Evolutionary conservation across 1,140 invertebrate genomes (phyloP).

Genomic region (Nomia melanderi): DNA sequence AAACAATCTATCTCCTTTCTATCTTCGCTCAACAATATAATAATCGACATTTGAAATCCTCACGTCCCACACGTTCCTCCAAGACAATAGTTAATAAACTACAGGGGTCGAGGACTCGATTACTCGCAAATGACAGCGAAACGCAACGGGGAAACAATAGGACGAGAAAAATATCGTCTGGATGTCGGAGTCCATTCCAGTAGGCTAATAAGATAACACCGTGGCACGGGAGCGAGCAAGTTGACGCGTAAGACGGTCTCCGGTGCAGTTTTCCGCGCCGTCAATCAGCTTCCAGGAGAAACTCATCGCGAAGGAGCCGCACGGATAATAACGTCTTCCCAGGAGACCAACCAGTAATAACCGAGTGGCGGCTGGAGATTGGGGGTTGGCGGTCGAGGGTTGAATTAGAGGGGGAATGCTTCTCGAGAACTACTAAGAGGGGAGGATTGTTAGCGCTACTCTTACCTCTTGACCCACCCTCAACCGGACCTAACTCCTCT

Average conservation of each 20-base stretch:
- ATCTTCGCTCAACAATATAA: too few species aligned
- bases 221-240: constrained; percentile 13
- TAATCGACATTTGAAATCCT: too few species aligned
- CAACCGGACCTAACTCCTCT: neutral
- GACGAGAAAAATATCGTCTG: neutral
- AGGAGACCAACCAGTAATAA: constrained; percentile 66
- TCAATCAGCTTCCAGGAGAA: constrained; percentile 63
- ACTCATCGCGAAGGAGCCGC: constrained; percentile 66
- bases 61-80: too few species aligned
- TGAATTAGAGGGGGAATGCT: constrained; percentile 55
- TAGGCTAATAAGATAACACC: constrained; percentile 37
- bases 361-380: constrained; percentile 64
- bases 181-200: neutral
- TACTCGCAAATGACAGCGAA: neutral
- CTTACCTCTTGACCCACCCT: constrained; percentile 20
- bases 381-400: constrained; percentile 60
- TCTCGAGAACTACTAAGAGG: constrained; percentile 13
- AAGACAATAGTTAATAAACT: too few species aligned
- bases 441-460: constrained; percentile 15
- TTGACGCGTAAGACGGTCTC: constrained; percentile 41
- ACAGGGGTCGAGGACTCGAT: neutral
- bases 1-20: too few species aligned
- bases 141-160: neutral
- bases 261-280: constrained; percentile 61
- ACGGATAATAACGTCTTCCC: constrained; percentile 71